Percentiles rank a stretch among this genome's conserved stretches.
These are phyloP conservation scores for Eristalis arbustorum DNA, from an alignment of 2,888 invertebrate species.

Conservation along the genomic window DNA sequence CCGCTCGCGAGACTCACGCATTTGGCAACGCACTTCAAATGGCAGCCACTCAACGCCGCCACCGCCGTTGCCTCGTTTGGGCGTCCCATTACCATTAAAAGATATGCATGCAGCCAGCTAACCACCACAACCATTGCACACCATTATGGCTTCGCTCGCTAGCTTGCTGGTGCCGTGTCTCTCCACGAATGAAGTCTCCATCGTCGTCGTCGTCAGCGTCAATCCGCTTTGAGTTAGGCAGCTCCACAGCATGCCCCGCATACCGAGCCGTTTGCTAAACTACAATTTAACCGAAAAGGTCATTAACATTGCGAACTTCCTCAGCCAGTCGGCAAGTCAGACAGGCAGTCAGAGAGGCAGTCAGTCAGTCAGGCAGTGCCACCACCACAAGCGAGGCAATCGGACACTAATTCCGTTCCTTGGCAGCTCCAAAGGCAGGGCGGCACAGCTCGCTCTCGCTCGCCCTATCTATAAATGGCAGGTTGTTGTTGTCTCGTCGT, in stretches of 20 bases:
- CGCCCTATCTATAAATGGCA: conserved; percentile 58
- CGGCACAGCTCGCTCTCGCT: neutral
- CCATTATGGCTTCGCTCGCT: conserved; percentile 45
- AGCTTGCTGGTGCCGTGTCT: too few species aligned
- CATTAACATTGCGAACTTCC: conserved; percentile 55
- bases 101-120: conserved; percentile 22
- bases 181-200: neutral
- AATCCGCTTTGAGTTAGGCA: conserved; percentile 26
- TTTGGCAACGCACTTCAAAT: conserved; percentile 61
- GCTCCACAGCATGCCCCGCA: conserved; percentile 10
- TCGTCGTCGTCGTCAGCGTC: neutral
- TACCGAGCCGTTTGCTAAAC: conserved; percentile 14
- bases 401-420: conserved; percentile 66
- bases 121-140: neutral
- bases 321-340: neutral
- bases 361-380: neutral
- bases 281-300: conserved; percentile 68
- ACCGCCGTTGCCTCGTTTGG: conserved; percentile 24
- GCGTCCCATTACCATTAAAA: conserved; percentile 43
- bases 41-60: conserved; percentile 26
- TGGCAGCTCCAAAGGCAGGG: conserved; percentile 34
- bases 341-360: neutral
- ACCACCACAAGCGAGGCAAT: conserved; percentile 30
- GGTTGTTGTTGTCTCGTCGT: conserved; percentile 43
- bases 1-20: conserved; percentile 51